A percentile compares a stretch with the other conserved stretches of the same genome.
Conservation (phyloP, 2,888 invertebrate genomes). For the Acronicta leporina region DNA sequence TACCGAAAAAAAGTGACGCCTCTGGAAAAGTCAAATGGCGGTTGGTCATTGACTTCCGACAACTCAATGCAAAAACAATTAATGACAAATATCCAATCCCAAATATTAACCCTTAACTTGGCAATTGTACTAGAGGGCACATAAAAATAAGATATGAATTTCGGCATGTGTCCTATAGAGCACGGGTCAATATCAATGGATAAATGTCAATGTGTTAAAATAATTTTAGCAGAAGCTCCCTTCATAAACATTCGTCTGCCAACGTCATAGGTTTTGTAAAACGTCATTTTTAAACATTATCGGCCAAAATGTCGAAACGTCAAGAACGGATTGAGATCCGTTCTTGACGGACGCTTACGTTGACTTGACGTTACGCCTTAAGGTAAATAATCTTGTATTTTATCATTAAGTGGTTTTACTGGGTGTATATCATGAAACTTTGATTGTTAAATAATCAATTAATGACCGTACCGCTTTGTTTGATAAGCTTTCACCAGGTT, state of each 20-base stretch:
- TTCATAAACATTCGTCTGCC: too few species aligned
- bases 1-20: too few species aligned
- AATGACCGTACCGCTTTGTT: constrained; percentile 3
- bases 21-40: too few species aligned
- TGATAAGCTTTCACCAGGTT: constrained; percentile 6
- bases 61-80: too few species aligned
- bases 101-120: too few species aligned
- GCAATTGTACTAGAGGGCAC: too few species aligned
- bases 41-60: too few species aligned
- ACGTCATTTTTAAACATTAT: constrained; percentile 11
- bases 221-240: not conserved
- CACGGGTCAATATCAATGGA: not conserved
- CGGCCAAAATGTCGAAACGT: constrained; percentile 14
- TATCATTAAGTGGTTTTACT: not conserved
- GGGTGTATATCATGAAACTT: not conserved
- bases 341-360: too few species aligned
- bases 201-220: not conserved
- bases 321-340: constrained; percentile 7
- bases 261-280: constrained; percentile 4
- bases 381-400: constrained; percentile 6
- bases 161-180: too few species aligned
- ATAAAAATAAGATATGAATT: too few species aligned
- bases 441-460: constrained; percentile 11
- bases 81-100: too few species aligned
- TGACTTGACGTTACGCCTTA: too few species aligned